Base-by-base conservation (phyloP, 2,797 vertebrate genomes). In the Oreochromis grahami region DNA sequence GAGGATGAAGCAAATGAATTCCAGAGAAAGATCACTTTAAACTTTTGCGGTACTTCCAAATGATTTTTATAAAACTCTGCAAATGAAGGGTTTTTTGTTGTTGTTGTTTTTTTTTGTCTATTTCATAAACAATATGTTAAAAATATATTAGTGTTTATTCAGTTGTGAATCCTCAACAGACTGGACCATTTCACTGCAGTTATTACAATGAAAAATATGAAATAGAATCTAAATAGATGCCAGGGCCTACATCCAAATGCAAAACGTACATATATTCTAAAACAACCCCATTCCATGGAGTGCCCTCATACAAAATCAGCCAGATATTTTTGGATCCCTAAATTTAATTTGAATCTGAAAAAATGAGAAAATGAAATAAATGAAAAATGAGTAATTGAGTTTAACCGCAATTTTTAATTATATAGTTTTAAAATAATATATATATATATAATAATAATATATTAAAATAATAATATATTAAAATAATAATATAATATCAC, bases 361-460 rank as follows among this genome's bases (percentile, higher is more conserved):
- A 38, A 38, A 38, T 11, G 10, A 38, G 48, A 50, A 51, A 11
- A 60, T 60, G n/a, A 68, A 68, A 21, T 63, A 38, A 6, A 68
- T 10, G n/a, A 43, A 26, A 4, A 60, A 34, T n/a, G 15, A 11
- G 10, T 29, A n/a, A 26, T 19, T 29, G 24, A 19, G 68, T 29
- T 48, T 0, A 72, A 29, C 41, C 10, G 5, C 15, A 10, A 45
- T 0, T 0, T 70, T 68, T 68, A 2, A 14, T 24, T 43, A 21
- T 68, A 2, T 63, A 26, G 5, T 2, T 72, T 19, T 7, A 72
- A 72, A 48, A 29, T 10, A 12, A 45, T 17, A 26, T 26, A 26
- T 26, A 26, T 26, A 26, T n/a, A n/a, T n/a, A n/a, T n/a, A n/a
- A n/a, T 26, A 26, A 26, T 26, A 26, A 26, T 26, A 26, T 26